A percentile compares a stretch with the other conserved stretches of the same genome.
phyloP scores from a whole-genome alignment of 2,888 invertebrate species.

The Lasioglossum figueresi region DNA sequence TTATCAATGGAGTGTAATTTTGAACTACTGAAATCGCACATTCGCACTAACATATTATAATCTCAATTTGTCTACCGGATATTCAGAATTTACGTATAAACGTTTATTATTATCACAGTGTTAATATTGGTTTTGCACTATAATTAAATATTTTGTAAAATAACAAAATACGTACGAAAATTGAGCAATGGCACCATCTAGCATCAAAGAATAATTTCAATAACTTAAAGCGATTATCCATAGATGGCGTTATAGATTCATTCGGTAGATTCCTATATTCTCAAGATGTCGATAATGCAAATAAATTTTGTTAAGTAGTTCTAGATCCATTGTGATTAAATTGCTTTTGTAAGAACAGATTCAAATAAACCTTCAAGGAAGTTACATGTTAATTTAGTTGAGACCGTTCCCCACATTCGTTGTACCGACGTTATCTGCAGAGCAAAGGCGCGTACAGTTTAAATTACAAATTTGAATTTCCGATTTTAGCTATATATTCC shows the following conservation, averaged over 20 bases:
- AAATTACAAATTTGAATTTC: neutral
- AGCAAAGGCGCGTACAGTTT: neutral
- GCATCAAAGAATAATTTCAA: neutral
- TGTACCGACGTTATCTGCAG: neutral
- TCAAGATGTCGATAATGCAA: no score
- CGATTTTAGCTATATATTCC: neutral
- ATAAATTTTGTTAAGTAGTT: no score
- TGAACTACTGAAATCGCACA: slow-evolving; percentile 14
- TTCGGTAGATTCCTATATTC: neutral
- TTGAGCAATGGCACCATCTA: neutral
- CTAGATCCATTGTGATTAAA: no score
- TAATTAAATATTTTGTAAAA: slow-evolving; percentile 9
- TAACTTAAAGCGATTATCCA: neutral
- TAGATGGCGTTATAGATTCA: neutral
- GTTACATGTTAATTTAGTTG: no score
- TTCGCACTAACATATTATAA: neutral
- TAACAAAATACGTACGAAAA: neutral
- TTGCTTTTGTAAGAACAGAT: no score
- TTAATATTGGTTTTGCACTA: neutral
- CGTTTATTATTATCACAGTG: neutral
- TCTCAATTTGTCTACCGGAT: slow-evolving; percentile 10
- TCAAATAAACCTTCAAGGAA: no score
- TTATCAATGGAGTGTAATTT: slow-evolving; percentile 35
- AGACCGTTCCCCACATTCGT: neutral
- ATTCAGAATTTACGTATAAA: neutral